Conservation (phyloP, 2,888 invertebrate genomes). For the Xestia sexstrigata region DNA sequence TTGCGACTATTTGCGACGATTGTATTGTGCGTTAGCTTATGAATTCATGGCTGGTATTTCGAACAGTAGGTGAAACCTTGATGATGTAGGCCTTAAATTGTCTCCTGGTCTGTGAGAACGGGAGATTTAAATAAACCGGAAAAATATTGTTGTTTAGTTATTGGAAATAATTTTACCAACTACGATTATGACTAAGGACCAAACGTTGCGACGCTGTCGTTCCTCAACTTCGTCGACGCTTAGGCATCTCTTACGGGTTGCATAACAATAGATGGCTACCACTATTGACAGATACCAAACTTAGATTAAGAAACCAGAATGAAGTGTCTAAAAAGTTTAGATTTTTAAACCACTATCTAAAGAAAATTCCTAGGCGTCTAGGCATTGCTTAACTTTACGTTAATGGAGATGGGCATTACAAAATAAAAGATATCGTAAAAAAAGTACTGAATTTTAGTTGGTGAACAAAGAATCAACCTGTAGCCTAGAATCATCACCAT, state of each 20-base stretch:
- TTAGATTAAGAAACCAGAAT: background rate
- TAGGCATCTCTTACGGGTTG: background rate
- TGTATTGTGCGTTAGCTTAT: background rate
- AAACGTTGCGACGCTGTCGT: background rate
- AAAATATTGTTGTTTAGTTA: background rate
- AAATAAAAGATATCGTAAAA: background rate
- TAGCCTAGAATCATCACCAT: background rate
- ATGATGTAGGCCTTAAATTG: background rate
- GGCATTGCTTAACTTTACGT: background rate
- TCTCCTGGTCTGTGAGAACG: background rate
- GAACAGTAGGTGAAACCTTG: background rate
- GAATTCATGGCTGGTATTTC: background rate
- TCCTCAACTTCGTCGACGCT: background rate
- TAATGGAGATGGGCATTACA: background rate
- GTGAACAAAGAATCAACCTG: background rate
- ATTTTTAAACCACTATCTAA: background rate
- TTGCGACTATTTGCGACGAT: constrained; percentile 7
- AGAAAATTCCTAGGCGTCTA: background rate
- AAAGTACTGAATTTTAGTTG: background rate
- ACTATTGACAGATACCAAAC: background rate
- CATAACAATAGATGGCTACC: background rate
- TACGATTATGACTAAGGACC: background rate
- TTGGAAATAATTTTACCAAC: background rate
- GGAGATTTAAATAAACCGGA: background rate
- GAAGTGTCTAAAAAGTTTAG: background rate